Conservation (phyloP, 2,797 vertebrate species). For the Adrianichthys oophorus region DNA sequence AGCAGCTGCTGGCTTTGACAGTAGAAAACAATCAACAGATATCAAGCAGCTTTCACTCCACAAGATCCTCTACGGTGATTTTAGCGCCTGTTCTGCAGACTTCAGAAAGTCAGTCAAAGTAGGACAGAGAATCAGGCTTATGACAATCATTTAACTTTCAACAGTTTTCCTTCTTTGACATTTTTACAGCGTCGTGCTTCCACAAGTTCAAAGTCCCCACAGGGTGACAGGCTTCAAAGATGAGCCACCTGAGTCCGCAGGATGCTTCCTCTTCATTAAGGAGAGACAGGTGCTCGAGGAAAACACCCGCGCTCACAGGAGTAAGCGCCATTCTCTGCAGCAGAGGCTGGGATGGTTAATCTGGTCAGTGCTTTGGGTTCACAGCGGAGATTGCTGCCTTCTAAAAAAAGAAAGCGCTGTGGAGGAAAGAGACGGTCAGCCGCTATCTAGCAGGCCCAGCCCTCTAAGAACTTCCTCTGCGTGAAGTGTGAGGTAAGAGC, state of each 20-base stretch:
- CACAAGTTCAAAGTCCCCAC: slow-evolving; percentile 38
- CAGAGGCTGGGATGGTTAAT: neutral
- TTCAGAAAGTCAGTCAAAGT: slow-evolving; percentile 44
- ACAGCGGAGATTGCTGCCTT: slow-evolving; percentile 22
- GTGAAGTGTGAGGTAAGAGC: slow-evolving; percentile 58
- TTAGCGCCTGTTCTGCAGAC: slow-evolving; percentile 20
- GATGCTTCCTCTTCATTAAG: slow-evolving; percentile 51
- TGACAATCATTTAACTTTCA: slow-evolving; percentile 42
- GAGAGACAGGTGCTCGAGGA: slow-evolving; percentile 46
- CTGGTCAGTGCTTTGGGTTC: slow-evolving; percentile 34
- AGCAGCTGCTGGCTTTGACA: neutral
- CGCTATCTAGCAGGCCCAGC: slow-evolving; percentile 55
- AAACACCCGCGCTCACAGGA: slow-evolving; percentile 1
- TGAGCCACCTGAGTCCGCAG: slow-evolving; percentile 27
- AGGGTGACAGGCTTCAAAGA: slow-evolving; percentile 39
- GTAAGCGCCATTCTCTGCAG: slow-evolving; percentile 6
- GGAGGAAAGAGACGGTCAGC: slow-evolving; percentile 49
- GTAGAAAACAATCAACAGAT: slow-evolving; percentile 12
- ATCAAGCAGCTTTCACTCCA: slow-evolving; percentile 34
- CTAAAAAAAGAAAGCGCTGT: slow-evolving; percentile 35
- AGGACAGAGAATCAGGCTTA: slow-evolving; percentile 8
- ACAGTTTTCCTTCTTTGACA: slow-evolving; percentile 38
- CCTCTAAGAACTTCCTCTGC: slow-evolving; percentile 55
- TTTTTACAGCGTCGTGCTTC: slow-evolving; percentile 18
- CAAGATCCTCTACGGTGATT: slow-evolving; percentile 42